Conservation (phyloP, 2,888 invertebrate genomes). For the Melanostoma mellinum region DNA sequence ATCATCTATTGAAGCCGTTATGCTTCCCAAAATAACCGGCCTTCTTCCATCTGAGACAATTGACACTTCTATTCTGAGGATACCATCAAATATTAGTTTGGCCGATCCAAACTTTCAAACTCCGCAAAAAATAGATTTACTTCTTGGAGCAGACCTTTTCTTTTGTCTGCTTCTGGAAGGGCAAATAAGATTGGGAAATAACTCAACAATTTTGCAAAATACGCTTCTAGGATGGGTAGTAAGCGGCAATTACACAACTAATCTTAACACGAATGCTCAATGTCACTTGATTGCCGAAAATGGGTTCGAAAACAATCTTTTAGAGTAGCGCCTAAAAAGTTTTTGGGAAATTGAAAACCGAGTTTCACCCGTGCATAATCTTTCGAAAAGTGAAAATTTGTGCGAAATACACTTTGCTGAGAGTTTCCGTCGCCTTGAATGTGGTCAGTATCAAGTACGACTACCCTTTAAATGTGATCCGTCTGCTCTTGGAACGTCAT, state of each 20-base stretch:
- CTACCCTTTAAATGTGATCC: constrained; percentile 30
- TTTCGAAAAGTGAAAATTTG: background rate
- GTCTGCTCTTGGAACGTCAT: background rate
- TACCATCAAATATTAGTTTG: constrained; percentile 6
- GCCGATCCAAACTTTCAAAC: constrained; percentile 36
- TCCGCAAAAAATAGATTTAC: constrained; percentile 26
- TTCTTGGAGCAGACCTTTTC: constrained; percentile 28
- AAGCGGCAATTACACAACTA: background rate
- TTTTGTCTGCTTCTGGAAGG: constrained; percentile 8
- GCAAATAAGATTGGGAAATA: constrained; percentile 22
- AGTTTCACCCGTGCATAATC: background rate
- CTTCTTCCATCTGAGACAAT: constrained; percentile 2
- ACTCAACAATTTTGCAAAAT: constrained; percentile 21
- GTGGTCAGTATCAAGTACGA: constrained; percentile 37
- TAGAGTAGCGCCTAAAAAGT: background rate
- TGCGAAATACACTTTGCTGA: constrained; percentile 1
- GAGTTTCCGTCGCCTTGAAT: background rate
- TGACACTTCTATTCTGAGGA: background rate
- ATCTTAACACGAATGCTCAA: constrained; percentile 77
- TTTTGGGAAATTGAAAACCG: constrained; percentile 21
- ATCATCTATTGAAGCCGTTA: constrained; percentile 4
- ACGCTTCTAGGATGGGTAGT: constrained; percentile 35
- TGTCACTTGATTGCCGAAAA: constrained; percentile 14
- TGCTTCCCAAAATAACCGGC: constrained; percentile 7
- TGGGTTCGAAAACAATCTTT: constrained; percentile 10